Conservation (phyloP, 2,797 vertebrate genomes). For the Pantherophis vulpinus region DNA sequence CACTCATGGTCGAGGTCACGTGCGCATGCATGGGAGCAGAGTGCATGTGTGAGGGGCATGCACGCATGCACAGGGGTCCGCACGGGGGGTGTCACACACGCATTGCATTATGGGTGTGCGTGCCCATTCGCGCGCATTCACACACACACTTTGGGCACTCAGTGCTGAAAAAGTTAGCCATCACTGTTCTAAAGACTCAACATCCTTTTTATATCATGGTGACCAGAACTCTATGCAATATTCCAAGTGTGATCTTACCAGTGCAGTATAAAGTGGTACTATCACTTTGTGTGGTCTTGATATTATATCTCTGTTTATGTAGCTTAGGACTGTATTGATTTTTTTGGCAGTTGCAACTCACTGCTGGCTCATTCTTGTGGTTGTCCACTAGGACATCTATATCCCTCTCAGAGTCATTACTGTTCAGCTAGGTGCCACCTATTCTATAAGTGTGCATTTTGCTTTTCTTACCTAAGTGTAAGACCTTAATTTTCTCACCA, state of each 20-base stretch:
- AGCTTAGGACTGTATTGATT: not conserved
- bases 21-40: too few relatives aligned
- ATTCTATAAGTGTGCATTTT: not conserved
- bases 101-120: too few relatives aligned
- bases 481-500: too few relatives aligned
- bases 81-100: too few relatives aligned
- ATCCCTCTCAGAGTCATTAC: not conserved
- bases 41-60: too few relatives aligned
- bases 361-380: not conserved
- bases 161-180: too few relatives aligned
- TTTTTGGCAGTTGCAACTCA: not conserved
- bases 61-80: too few relatives aligned
- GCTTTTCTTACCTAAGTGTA: not conserved
- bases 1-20: too few relatives aligned
- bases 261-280: not conserved
- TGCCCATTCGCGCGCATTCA: too few relatives aligned
- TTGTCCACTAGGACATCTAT: not conserved
- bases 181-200: too few relatives aligned
- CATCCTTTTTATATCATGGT: not conserved
- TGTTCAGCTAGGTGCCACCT: not conserved
- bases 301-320: not conserved
- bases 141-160: too few relatives aligned
- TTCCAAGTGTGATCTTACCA: not conserved
- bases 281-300: not conserved
- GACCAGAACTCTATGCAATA: not conserved